Conservation (phyloP, 2,797 vertebrate species). For the Darevskia mixta region DNA sequence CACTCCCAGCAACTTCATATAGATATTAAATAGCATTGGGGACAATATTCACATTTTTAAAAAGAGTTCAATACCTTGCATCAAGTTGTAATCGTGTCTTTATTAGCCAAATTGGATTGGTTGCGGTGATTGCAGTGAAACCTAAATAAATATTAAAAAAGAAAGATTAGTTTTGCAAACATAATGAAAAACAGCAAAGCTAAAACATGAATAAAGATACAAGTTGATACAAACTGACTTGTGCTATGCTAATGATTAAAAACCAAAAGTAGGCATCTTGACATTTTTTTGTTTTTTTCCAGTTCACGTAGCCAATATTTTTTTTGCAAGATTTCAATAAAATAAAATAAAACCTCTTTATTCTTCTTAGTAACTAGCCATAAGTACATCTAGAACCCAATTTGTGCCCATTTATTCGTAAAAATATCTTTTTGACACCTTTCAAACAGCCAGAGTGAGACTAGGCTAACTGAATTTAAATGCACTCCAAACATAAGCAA, state of each 20-base stretch:
- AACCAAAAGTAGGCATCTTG: slow-evolving; percentile 47
- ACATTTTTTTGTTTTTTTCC: slow-evolving; percentile 54
- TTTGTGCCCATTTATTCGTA: slow-evolving; percentile 43
- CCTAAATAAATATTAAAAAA: slow-evolving; percentile 87
- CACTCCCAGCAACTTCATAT: no score
- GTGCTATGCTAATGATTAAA: slow-evolving; percentile 62
- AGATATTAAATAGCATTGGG: no score
- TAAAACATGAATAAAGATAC: slow-evolving; percentile 37
- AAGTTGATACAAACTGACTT: slow-evolving; percentile 58
- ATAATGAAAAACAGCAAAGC: slow-evolving; percentile 41
- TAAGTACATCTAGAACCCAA: slow-evolving; percentile 56
- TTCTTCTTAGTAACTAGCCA: slow-evolving; percentile 54
- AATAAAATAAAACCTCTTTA: slow-evolving; percentile 46
- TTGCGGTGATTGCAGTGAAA: slow-evolving; percentile 92
- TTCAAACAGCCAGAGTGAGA: slow-evolving; percentile 41
- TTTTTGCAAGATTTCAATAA: slow-evolving; percentile 18
- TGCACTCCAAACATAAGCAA: slow-evolving; percentile 35
- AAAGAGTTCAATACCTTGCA: slow-evolving; percentile 84
- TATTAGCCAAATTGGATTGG: slow-evolving; percentile 98
- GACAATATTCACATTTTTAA: no score
- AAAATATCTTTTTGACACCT: slow-evolving; percentile 55
- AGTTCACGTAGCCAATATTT: slow-evolving; percentile 64
- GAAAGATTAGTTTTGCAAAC: slow-evolving; percentile 71
- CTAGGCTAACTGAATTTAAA: slow-evolving; percentile 46
- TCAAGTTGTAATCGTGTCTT: slow-evolving; percentile 98